phyloP scores from a whole-genome alignment of 2,113 vertebrate genomes.

The Merops nubicus region DNA sequence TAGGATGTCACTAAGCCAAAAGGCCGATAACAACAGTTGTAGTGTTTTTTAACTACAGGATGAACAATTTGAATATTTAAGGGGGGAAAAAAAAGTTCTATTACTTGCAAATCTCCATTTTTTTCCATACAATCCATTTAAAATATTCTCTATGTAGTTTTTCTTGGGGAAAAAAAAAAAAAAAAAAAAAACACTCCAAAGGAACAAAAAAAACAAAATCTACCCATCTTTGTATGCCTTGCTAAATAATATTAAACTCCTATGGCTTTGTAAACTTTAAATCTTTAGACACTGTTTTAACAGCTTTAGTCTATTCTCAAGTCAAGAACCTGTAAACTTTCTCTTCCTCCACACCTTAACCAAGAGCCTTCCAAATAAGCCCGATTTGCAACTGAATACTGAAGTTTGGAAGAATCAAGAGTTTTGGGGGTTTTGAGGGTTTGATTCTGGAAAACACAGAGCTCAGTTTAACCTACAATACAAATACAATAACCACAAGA shows the following conservation, averaged over 20 bases:
- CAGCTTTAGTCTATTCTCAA: not conserved
- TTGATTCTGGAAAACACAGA: not conserved
- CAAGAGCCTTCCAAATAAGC: not conserved
- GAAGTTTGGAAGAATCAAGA: not conserved
- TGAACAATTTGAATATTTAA: not conserved
- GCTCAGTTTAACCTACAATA: not conserved
- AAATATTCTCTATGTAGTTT: not conserved
- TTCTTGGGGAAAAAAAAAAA: not conserved
- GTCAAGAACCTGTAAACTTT: not conserved
- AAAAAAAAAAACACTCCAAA: not conserved
- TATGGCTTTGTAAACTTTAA: not conserved
- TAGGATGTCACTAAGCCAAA: not conserved
- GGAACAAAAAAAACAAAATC: not conserved
- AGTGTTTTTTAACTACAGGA: not conserved
- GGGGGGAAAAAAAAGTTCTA: not conserved
- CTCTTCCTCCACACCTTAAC: not conserved
- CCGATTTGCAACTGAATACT: not conserved
- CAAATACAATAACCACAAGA: not conserved
- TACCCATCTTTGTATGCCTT: not conserved
- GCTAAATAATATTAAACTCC: not conserved
- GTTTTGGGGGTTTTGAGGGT: not conserved
- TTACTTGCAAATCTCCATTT: not conserved
- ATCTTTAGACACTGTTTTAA: not conserved
- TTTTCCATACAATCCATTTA: not conserved
- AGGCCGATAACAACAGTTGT: not conserved